These are phyloP conservation scores for Epinephelus fuscoguttatus DNA, from an alignment of 2,113 vertebrate species.

Conservation along the genomic window DNA sequence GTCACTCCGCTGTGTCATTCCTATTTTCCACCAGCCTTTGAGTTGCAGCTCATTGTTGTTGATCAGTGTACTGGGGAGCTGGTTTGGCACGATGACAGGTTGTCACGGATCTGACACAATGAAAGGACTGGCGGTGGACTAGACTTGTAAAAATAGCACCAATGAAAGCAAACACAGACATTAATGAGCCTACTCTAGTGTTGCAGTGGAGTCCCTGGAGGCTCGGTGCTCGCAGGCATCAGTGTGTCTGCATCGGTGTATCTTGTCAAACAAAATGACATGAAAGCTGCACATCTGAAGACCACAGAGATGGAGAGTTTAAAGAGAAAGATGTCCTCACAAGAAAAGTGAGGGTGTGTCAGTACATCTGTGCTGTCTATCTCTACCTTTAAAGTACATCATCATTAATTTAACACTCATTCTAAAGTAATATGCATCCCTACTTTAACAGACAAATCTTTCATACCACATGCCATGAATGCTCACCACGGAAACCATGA, in stretches of 20 bases:
- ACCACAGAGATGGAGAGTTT: background rate
- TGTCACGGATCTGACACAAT: constrained; percentile 64
- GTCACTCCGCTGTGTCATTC: constrained; percentile 45
- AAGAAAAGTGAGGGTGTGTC: background rate
- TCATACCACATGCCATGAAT: background rate
- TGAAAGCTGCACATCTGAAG: constrained; percentile 60
- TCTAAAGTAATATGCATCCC: background rate
- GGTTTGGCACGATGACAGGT: constrained; percentile 55
- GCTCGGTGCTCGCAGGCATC: constrained; percentile 45
- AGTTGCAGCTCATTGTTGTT: constrained; percentile 50
- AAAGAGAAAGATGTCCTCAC: background rate
- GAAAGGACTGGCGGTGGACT: constrained; percentile 61
- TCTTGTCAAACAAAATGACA: constrained; percentile 57
- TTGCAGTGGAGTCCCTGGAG: constrained; percentile 68
- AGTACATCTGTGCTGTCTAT: background rate
- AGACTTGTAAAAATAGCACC: constrained; percentile 74
- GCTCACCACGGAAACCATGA: background rate
- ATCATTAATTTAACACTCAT: background rate
- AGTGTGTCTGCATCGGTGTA: constrained; percentile 21
- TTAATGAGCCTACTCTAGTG: constrained; percentile 70
- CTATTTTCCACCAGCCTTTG: constrained; percentile 46
- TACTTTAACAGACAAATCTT: background rate
- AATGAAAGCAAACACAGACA: constrained; percentile 65
- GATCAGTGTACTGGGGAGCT: constrained; percentile 43
- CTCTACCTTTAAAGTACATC: background rate